phyloP scores from a whole-genome alignment of 2,797 vertebrate species.

The Pelochelys cantorii region DNA sequence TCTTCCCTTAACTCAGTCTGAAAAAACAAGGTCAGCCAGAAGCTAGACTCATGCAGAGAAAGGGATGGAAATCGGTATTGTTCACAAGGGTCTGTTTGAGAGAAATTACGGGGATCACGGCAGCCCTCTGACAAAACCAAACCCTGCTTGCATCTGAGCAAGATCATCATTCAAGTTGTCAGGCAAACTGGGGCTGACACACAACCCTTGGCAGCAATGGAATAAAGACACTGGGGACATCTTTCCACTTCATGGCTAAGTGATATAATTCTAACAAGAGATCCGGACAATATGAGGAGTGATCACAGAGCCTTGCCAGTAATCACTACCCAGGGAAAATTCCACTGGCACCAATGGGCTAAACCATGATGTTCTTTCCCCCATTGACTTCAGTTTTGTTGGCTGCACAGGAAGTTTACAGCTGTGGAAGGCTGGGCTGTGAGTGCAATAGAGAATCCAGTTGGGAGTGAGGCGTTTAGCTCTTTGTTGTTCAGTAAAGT shows the following conservation, averaged over 20 bases:
- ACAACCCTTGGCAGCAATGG: no score
- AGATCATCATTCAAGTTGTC: background rate
- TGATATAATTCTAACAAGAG: background rate
- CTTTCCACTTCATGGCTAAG: rapidly evolving
- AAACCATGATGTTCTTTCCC: background rate
- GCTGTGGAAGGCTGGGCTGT: background rate
- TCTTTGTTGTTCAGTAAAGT: background rate
- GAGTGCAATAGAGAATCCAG: background rate
- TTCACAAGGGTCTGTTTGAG: background rate
- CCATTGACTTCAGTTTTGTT: background rate
- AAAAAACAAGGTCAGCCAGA: background rate
- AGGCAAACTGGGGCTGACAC: background rate
- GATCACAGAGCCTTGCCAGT: background rate
- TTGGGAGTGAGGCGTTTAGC: background rate
- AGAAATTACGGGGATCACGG: background rate
- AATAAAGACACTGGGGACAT: background rate
- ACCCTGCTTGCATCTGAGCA: background rate
- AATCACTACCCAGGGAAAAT: background rate
- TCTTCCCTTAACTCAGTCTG: background rate
- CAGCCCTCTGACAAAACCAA: background rate
- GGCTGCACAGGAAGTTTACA: background rate
- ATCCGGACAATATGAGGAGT: background rate
- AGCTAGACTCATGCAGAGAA: background rate
- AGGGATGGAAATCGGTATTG: background rate
- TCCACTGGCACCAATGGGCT: background rate